Conservation (phyloP, 2,113 vertebrate genomes). For the Maccullochella peelii region DNA sequence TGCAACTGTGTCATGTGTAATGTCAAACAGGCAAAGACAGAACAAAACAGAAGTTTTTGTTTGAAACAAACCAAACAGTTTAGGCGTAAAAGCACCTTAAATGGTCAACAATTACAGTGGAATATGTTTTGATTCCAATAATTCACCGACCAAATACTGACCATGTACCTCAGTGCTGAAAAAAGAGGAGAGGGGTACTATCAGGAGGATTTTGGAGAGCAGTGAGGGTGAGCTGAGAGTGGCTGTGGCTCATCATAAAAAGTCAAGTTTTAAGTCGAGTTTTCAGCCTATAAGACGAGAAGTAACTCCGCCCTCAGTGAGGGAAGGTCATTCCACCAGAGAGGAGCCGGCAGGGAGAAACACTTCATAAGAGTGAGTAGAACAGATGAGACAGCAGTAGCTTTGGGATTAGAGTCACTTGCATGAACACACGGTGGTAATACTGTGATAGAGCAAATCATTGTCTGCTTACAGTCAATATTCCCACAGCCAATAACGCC, state of each 20-base stretch:
- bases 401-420: constrained; percentile 39
- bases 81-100: neutral
- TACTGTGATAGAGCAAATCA: constrained; percentile 32
- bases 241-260: constrained; percentile 13
- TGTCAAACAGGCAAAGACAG: neutral
- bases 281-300: constrained; percentile 14
- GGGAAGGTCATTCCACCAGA: constrained; percentile 36
- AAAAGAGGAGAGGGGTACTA: neutral
- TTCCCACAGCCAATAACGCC: constrained; percentile 33
- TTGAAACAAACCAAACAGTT: neutral
- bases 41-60: neutral
- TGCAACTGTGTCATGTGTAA: neutral
- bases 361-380: constrained; percentile 41
- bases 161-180: neutral
- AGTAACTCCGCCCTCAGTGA: constrained; percentile 13
- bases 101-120: no score
- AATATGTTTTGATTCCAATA: neutral
- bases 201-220: neutral
- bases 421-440: constrained; percentile 20
- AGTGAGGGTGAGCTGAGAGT: neutral
- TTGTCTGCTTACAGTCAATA: constrained; percentile 22
- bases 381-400: constrained; percentile 20
- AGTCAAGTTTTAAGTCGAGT: constrained; percentile 25
- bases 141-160: neutral
- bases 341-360: constrained; percentile 28